Evolutionary conservation across 2,888 invertebrate genomes (phyloP).

Genomic region (Craniophora ligustri): DNA sequence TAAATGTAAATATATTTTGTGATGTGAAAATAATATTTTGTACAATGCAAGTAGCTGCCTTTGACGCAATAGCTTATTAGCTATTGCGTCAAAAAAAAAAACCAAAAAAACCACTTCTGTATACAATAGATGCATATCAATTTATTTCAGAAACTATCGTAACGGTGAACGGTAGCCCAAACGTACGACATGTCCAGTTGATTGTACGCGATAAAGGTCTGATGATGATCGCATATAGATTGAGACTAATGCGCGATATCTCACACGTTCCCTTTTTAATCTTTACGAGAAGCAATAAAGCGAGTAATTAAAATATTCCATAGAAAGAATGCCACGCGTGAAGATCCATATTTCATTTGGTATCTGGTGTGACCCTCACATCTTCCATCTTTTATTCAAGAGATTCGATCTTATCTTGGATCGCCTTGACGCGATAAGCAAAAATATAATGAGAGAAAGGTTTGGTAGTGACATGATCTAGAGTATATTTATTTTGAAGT

Average conservation of each 20-base stretch:
- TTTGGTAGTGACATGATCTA: too few relatives aligned
- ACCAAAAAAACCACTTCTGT: too few relatives aligned
- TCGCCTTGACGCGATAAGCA: neutral
- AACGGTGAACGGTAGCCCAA: slow-evolving; percentile 7
- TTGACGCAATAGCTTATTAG: too few relatives aligned
- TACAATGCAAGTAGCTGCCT: too few relatives aligned
- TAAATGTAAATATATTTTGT: too few relatives aligned
- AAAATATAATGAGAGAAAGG: neutral
- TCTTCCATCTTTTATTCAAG: neutral
- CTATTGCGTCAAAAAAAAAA: too few relatives aligned
- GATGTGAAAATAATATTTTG: too few relatives aligned
- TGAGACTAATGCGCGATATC: slow-evolving; percentile 36
- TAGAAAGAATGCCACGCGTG: slow-evolving; percentile 10
- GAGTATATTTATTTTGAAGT: too few relatives aligned
- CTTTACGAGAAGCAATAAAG: slow-evolving; percentile 29
- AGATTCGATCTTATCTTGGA: neutral
- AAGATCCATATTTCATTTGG: neutral
- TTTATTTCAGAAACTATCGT: slow-evolving; percentile 29
- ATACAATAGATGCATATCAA: slow-evolving; percentile 36
- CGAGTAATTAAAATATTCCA: slow-evolving; percentile 39
- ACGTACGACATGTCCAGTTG: slow-evolving; percentile 20
- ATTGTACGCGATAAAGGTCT: slow-evolving; percentile 32
- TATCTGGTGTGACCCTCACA: neutral
- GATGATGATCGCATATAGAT: slow-evolving; percentile 40
- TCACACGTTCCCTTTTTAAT: slow-evolving; percentile 28